Conservation (phyloP, 1,140 invertebrate genomes). For the Arion vulgaris region DNA sequence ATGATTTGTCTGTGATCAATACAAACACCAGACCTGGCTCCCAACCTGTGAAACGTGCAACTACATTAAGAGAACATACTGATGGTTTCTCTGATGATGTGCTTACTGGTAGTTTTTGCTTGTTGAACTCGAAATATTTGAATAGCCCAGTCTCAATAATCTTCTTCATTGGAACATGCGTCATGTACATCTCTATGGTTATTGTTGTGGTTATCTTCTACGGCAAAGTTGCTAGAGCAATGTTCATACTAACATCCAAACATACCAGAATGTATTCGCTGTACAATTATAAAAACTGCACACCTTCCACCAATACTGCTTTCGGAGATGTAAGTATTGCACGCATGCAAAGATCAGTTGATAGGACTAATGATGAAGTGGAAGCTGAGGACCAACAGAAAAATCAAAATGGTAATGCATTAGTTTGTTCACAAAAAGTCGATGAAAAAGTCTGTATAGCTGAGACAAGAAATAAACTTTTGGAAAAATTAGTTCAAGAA, state of each 20-base stretch:
- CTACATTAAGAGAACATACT: background rate
- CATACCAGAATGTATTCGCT: constrained; percentile 28
- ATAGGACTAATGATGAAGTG: no score
- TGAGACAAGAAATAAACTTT: background rate
- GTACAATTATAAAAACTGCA: background rate
- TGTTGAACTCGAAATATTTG: constrained; percentile 31
- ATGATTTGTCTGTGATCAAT: background rate
- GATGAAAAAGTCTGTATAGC: background rate
- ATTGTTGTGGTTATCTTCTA: constrained; percentile 41
- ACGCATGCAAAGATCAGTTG: no score
- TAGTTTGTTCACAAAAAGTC: background rate
- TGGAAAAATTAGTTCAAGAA: background rate
- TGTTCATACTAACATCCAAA: constrained; percentile 17
- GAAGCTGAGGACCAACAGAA: no score
- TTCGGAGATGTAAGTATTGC: background rate
- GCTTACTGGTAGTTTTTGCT: constrained; percentile 32
- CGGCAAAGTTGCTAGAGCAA: constrained; percentile 26
- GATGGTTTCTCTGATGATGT: background rate
- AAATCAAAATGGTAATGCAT: background rate
- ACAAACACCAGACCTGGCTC: background rate
- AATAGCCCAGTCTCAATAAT: constrained; percentile 23
- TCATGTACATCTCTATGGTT: constrained; percentile 33
- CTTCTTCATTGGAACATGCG: constrained; percentile 36
- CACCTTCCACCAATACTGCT: background rate
- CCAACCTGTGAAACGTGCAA: background rate